phyloP scores from a whole-genome alignment of 2,888 invertebrate species.

The Metopia argyrocephala region DNA sequence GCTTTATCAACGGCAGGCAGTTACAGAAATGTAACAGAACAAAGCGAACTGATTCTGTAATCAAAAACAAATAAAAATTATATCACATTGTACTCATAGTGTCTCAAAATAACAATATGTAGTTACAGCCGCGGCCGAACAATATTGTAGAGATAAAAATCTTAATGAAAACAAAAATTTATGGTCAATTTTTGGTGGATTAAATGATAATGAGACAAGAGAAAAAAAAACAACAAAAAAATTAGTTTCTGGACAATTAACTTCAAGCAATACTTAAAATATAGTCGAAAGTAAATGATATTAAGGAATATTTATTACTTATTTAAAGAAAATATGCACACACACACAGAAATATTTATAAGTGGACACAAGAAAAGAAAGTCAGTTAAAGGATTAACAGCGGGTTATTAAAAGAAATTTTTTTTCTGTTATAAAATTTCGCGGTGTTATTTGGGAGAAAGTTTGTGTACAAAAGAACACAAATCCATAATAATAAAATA shows the following conservation, averaged over 20 bases:
- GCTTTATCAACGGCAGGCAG: conserved; percentile 51
- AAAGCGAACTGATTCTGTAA: conserved; percentile 58
- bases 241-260: conserved; percentile 6
- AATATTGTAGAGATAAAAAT: conserved; percentile 52
- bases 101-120: neutral
- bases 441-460: conserved; percentile 31
- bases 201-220: conserved; percentile 36
- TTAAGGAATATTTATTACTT: conserved; percentile 55
- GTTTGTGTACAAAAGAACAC: conserved; percentile 2
- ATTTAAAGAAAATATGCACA: conserved; percentile 31
- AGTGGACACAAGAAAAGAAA: conserved; percentile 11
- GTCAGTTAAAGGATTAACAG: conserved; percentile 49
- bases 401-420: conserved; percentile 42
- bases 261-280: neutral
- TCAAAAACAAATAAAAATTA: conserved; percentile 63
- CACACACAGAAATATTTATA: neutral
- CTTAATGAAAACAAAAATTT: conserved; percentile 62
- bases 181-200: conserved; percentile 58
- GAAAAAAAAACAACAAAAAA: conserved; percentile 41
- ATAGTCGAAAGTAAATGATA: neutral
- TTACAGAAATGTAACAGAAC: conserved; percentile 6
- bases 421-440: conserved; percentile 27
- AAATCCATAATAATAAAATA: neutral
- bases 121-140: neutral
- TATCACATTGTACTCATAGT: conserved; percentile 37